Evolutionary conservation across 2,888 invertebrate genomes (phyloP).

Genomic region (Petrolisthes cinctipes): DNA sequence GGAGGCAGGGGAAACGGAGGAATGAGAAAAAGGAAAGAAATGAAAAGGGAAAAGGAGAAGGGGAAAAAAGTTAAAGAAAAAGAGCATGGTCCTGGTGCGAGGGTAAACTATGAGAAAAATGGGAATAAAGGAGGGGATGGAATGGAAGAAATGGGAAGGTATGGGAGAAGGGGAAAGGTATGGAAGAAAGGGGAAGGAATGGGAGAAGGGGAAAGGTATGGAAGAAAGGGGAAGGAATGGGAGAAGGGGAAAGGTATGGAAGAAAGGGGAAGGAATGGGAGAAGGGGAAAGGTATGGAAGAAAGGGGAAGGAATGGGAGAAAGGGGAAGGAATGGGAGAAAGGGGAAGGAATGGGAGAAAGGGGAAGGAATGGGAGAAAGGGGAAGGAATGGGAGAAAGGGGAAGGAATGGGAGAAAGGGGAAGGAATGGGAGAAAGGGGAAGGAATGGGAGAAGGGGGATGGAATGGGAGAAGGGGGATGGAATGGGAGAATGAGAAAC

Average conservation of each 20-base stretch:
- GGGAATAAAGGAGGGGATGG: not conserved
- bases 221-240: not conserved
- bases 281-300: not conserved
- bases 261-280: not conserved
- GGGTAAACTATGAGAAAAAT: not conserved
- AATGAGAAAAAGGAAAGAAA: not conserved
- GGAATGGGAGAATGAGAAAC: not conserved
- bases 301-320: not conserved
- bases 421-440: not conserved
- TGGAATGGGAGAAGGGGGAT: not conserved
- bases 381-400: not conserved
- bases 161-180: not conserved
- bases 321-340: not conserved
- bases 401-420: not conserved
- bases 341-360: not conserved
- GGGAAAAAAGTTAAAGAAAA: not conserved
- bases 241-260: not conserved
- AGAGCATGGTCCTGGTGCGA: not conserved
- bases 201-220: not conserved
- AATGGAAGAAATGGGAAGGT: not conserved
- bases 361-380: not conserved
- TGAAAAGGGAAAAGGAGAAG: not conserved
- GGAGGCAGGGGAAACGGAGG: not conserved
- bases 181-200: not conserved
- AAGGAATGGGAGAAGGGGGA: not conserved